Evolutionary conservation across 2,888 invertebrate genomes (phyloP).

Genomic region (Diaprepes abbreviatus): DNA sequence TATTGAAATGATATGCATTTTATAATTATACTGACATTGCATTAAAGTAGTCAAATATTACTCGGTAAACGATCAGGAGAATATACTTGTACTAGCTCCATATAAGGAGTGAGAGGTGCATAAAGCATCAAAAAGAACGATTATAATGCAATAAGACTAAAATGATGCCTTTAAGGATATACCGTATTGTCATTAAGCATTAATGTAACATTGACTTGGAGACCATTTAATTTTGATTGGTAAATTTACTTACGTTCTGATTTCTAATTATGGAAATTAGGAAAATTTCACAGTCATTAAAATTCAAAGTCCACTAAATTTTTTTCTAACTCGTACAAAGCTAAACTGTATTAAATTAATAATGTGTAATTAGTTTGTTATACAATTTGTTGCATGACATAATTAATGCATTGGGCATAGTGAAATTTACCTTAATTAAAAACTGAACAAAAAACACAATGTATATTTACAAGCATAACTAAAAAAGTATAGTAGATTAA

Average conservation of each 20-base stretch:
- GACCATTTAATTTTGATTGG: constrained; percentile 1
- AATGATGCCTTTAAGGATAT: not conserved
- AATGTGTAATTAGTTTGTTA: too few species aligned
- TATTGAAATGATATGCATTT: constrained; percentile 35
- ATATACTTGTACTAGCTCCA: not conserved
- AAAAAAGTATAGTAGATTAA: too few species aligned
- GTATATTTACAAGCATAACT: too few species aligned
- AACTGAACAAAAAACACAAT: too few species aligned
- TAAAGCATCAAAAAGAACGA: not conserved
- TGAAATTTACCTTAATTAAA: too few species aligned
- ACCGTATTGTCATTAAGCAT: not conserved
- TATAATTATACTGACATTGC: constrained; percentile 28
- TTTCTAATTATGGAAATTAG: not conserved
- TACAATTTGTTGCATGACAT: too few species aligned
- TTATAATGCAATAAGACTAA: not conserved
- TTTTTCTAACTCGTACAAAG: not conserved
- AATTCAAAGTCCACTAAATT: not conserved
- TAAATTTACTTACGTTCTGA: not conserved
- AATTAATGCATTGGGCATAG: too few species aligned
- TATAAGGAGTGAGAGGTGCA: not conserved
- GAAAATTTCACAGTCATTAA: not conserved
- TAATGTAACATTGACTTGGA: not conserved
- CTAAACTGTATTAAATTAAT: not conserved
- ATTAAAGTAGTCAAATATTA: constrained; percentile 32
- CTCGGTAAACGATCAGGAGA: not conserved